Evolutionary conservation across 2,888 invertebrate genomes (phyloP).

Genomic region (Melipona bicolor): DNA sequence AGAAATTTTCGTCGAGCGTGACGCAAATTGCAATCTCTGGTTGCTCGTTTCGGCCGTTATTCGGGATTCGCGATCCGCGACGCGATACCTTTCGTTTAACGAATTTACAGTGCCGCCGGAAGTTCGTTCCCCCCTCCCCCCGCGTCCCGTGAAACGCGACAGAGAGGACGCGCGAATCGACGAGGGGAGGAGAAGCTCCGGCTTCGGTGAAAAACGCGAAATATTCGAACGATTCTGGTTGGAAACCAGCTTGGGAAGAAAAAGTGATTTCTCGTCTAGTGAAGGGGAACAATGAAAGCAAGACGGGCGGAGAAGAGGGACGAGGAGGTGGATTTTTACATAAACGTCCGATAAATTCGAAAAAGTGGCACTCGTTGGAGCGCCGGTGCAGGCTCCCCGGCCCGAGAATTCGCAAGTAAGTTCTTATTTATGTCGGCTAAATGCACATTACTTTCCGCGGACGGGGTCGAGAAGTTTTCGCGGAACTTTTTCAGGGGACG

Average conservation of each 20-base stretch:
- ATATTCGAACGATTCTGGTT: neutral
- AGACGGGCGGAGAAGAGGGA: too few species aligned
- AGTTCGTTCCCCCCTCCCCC: neutral
- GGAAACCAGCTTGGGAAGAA: neutral
- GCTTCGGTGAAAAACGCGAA: neutral
- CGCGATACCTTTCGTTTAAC: constrained; percentile 25
- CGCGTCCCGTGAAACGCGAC: neutral
- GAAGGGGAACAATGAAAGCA: neutral
- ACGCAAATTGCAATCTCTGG: constrained; percentile 48
- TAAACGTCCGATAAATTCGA: constrained; percentile 61
- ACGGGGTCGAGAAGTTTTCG: constrained; percentile 58
- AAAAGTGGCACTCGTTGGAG: constrained; percentile 12
- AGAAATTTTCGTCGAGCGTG: constrained; percentile 33
- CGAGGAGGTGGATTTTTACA: constrained; percentile 44
- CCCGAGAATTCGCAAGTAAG: constrained; percentile 56
- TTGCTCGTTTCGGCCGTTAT: constrained; percentile 38
- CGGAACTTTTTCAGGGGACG: constrained; percentile 58
- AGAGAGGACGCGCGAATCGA: neutral
- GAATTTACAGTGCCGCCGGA: neutral
- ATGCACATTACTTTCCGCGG: constrained; percentile 66
- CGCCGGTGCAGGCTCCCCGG: constrained; percentile 28
- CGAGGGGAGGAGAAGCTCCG: neutral
- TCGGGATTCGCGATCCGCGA: constrained; percentile 45
- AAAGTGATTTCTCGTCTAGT: neutral
- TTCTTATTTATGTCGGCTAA: constrained; percentile 68